Evolutionary conservation across 2,888 invertebrate genomes (phyloP).

Genomic region (Penaeus monodon): DNA sequence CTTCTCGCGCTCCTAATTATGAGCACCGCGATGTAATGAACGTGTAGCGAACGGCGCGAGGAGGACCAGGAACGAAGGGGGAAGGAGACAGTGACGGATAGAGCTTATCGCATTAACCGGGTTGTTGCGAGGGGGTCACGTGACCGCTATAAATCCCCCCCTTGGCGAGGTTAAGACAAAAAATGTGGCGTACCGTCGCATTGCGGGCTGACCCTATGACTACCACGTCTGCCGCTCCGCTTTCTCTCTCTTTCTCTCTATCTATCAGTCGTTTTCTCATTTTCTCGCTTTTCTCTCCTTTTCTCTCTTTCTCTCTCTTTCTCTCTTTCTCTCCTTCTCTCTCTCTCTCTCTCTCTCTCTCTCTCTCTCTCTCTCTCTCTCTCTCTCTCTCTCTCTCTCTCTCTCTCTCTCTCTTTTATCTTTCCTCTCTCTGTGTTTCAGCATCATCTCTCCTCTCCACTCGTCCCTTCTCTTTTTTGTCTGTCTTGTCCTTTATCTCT

Average conservation of each 20-base stretch:
- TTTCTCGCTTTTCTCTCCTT: not conserved
- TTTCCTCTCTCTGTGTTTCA: not conserved
- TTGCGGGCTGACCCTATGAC: conserved; percentile 24
- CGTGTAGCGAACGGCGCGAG: not conserved
- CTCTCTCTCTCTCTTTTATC: not conserved
- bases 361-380: not conserved
- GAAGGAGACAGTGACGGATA: not conserved
- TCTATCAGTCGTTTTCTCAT: not conserved
- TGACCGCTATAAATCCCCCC: conserved; percentile 21
- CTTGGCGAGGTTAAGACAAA: conserved; percentile 23
- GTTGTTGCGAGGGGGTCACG: conserved; percentile 12
- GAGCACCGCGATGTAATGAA: not conserved
- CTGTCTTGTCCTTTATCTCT: no score
- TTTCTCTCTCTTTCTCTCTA: not conserved
- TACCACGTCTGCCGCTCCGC: not conserved
- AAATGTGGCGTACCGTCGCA: conserved; percentile 18
- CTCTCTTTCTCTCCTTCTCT: not conserved
- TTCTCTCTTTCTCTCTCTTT: not conserved
- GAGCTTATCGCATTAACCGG: no score
- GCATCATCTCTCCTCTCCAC: no score
- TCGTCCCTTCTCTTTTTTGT: not conserved
- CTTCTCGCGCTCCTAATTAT: no score
- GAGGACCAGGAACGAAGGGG: not conserved
- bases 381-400: not conserved
- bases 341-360: not conserved